Base-by-base conservation (phyloP, 2,797 vertebrate species). In the Thunnus albacares region DNA sequence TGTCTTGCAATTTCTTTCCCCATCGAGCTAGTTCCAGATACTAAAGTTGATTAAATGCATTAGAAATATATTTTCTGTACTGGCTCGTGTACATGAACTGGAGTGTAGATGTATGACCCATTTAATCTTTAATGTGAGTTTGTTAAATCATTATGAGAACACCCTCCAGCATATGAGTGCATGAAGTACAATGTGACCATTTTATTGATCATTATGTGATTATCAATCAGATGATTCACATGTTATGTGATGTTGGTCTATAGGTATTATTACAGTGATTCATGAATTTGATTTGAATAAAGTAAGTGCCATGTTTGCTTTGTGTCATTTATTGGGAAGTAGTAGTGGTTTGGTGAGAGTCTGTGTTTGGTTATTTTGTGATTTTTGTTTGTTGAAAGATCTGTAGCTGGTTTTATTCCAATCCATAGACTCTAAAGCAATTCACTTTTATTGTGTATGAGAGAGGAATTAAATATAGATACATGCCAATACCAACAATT, bases 201-300 rank as follows among this genome's bases (percentile, higher is more conserved):
- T 78, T 86, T 77, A 77, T 86, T 79, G 85, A 91, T 93, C 79
- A 81, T 75, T 80, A 76, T 85, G 80, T 90, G 75, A 87, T 89
- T 73, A 87, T 84, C 71, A 80, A 79, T 88, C 81, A 77, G 67
- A 68, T 75, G 71, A 87, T 62, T 81, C 73, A 87, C 51, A 61
- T 72, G 77, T 86, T 53, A 28, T 82, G 73, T 88, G 61, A 71
- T 72, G 86, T 87, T 67, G 65, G 75, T 86, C 63, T 61, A 51
- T 47, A 51, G 62, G 71, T 85, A 60, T 92, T 85, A 76, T 83
- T 51, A 80, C 80, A 85, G 82, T 86, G 75, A 92, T 85, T 86
- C 75, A 85, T 89, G 55, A 74, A 89, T 93, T 91, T 92, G 75
- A 93, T 94, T 92, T 85, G 79, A 96, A 94, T 95, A 95, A 96